Percentiles rank a stretch among this genome's conserved stretches.
These are phyloP conservation scores for Erynnis tages DNA, from an alignment of 2,888 invertebrate species.

Conservation along the genomic window DNA sequence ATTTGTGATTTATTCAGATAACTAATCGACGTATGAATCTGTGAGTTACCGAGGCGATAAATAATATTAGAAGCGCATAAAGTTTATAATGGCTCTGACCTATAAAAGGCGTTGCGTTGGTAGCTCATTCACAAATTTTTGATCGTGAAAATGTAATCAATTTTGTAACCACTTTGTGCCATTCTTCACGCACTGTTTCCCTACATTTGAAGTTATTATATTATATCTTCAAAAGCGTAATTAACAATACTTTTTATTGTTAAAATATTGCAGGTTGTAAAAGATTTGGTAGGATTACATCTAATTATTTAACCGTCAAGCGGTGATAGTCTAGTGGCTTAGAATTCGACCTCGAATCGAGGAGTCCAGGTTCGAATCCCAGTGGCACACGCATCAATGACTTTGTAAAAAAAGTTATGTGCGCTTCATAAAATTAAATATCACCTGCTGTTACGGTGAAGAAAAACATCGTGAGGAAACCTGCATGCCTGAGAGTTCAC, in stretches of 20 bases:
- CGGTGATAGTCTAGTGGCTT: too few relatives aligned
- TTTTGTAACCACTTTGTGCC: constrained; percentile 8
- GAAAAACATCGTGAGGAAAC: too few relatives aligned
- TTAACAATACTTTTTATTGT: not conserved
- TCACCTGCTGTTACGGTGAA: too few relatives aligned
- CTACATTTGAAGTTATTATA: not conserved
- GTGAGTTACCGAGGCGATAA: constrained; percentile 1
- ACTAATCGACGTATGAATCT: constrained; percentile 16
- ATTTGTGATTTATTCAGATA: constrained; percentile 20
- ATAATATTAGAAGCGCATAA: not conserved
- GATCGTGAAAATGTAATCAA: not conserved
- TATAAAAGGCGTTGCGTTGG: not conserved
- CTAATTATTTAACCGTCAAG: too few relatives aligned
- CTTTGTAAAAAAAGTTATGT: too few relatives aligned
- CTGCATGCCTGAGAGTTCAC: too few relatives aligned
- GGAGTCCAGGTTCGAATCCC: too few relatives aligned
- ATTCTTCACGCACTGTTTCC: constrained; percentile 13
- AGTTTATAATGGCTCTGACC: not conserved
- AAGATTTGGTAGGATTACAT: too few relatives aligned
- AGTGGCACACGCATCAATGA: too few relatives aligned
- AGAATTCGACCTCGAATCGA: too few relatives aligned
- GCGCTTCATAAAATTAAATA: too few relatives aligned
- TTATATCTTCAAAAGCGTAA: not conserved
- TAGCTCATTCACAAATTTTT: constrained; percentile 2
- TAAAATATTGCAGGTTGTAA: too few relatives aligned